Evolutionary conservation across 2,888 invertebrate genomes (phyloP).

Genomic region (Spilarctia lutea): DNA sequence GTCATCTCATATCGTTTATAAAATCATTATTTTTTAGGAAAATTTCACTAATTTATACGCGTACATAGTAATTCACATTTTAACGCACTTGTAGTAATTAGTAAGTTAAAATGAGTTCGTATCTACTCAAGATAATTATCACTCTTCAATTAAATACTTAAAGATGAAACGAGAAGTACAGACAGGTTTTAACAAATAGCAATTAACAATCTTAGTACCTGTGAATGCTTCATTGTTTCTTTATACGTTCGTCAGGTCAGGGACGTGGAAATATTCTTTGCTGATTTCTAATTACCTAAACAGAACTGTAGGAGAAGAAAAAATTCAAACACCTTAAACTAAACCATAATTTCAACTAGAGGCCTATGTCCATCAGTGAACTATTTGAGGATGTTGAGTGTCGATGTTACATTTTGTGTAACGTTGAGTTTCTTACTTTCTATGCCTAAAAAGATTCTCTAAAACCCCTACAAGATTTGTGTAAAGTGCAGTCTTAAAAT

Average conservation of each 20-base stretch:
- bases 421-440: too few relatives aligned
- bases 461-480: too few relatives aligned
- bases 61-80: background rate
- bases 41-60: background rate
- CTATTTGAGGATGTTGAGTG: too few relatives aligned
- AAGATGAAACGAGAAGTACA: slow-evolving; percentile 3
- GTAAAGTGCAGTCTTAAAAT: too few relatives aligned
- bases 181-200: slow-evolving; percentile 1
- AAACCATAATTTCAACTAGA: too few relatives aligned
- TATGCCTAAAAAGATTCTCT: too few relatives aligned
- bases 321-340: too few relatives aligned
- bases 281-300: background rate
- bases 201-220: slow-evolving; percentile 10
- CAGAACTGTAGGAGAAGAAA: background rate
- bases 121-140: slow-evolving; percentile 5
- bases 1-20: background rate
- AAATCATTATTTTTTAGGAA: background rate
- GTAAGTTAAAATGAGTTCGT: background rate
- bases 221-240: slow-evolving; percentile 7
- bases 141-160: background rate
- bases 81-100: background rate
- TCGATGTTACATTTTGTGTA: too few relatives aligned
- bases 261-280: background rate
- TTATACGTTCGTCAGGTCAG: background rate
- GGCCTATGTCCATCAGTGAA: too few relatives aligned